Evolutionary conservation across 2,888 invertebrate genomes (phyloP).

Genomic region (Macroteleia sp.): DNA sequence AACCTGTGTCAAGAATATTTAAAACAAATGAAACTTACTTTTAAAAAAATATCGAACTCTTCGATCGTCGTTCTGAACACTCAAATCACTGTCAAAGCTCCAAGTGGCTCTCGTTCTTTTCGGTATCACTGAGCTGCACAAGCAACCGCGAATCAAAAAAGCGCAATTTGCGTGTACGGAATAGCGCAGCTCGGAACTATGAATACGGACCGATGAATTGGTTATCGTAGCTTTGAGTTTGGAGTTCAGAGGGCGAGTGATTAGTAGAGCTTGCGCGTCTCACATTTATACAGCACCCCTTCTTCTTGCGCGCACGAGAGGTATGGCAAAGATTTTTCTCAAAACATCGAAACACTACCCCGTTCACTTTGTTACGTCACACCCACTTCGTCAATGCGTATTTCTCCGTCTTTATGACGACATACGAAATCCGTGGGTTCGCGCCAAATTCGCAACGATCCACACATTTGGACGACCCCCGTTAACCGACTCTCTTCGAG

Average conservation of each 20-base stretch:
- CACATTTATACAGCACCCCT: slow-evolving; percentile 78
- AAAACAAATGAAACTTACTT: too few species aligned
- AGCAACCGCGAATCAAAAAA: slow-evolving; percentile 26
- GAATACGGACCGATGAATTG: slow-evolving; percentile 35
- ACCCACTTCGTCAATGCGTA: slow-evolving; percentile 38
- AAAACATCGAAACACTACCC: slow-evolving; percentile 59
- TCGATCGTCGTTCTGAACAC: too few species aligned
- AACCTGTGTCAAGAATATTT: not conserved
- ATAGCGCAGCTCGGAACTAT: slow-evolving; percentile 7
- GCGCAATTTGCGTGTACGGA: not conserved
- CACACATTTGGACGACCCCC: not conserved
- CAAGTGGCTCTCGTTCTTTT: too few species aligned
- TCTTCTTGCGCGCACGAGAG: slow-evolving; percentile 59
- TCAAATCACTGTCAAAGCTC: too few species aligned
- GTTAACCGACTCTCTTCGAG: slow-evolving; percentile 10
- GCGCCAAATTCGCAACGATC: slow-evolving; percentile 29
- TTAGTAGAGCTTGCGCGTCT: slow-evolving; percentile 80
- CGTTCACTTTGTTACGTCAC: slow-evolving; percentile 51
- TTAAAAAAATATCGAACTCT: too few species aligned
- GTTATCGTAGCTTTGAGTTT: slow-evolving; percentile 73
- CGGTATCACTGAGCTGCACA: slow-evolving; percentile 42
- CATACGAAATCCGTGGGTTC: slow-evolving; percentile 25
- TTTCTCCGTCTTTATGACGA: slow-evolving; percentile 32
- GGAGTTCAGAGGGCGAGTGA: slow-evolving; percentile 81
- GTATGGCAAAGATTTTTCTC: slow-evolving; percentile 59